Evolutionary conservation across 2,888 invertebrate species (phyloP).

Genomic region (Drosophila suboccidentalis): DNA sequence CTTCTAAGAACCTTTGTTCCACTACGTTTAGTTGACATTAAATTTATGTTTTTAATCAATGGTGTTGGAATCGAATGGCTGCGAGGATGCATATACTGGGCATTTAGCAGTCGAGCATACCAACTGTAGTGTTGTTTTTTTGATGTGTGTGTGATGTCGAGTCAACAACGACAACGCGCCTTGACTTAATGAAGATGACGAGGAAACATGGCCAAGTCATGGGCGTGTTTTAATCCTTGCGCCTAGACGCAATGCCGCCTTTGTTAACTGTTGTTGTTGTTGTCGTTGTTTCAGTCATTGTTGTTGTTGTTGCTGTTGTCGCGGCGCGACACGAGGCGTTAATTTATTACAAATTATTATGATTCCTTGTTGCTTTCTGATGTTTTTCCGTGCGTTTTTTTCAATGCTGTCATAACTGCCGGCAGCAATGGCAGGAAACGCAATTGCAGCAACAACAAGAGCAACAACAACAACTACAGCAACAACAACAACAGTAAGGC

Average conservation of each 20-base stretch:
- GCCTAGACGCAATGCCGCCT: conserved; percentile 58
- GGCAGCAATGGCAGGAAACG: conserved; percentile 53
- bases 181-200: conserved; percentile 81
- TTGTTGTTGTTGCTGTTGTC: conserved; percentile 49
- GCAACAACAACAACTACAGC: conserved; percentile 31
- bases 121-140: not conserved
- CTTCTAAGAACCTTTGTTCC: too few relatives aligned
- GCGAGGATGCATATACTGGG: not conserved
- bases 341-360: conserved; percentile 82
- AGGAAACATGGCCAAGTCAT: conserved; percentile 30
- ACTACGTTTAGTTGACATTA: too few relatives aligned
- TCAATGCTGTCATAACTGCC: conserved; percentile 55
- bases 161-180: conserved; percentile 65
- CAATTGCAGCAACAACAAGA: conserved; percentile 31
- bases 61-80: not conserved
- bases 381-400: conserved; percentile 51
- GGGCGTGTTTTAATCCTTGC: conserved; percentile 76
- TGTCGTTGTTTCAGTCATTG: conserved; percentile 54
- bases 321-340: conserved; percentile 72
- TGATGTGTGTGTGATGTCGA: conserved; percentile 47
- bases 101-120: not conserved
- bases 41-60: not conserved
- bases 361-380: conserved; percentile 70
- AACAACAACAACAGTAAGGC: conserved; percentile 46
- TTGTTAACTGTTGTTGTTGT: conserved; percentile 30